phyloP scores from a whole-genome alignment of 1,140 invertebrate species.

The Drosophila sp. region DNA sequence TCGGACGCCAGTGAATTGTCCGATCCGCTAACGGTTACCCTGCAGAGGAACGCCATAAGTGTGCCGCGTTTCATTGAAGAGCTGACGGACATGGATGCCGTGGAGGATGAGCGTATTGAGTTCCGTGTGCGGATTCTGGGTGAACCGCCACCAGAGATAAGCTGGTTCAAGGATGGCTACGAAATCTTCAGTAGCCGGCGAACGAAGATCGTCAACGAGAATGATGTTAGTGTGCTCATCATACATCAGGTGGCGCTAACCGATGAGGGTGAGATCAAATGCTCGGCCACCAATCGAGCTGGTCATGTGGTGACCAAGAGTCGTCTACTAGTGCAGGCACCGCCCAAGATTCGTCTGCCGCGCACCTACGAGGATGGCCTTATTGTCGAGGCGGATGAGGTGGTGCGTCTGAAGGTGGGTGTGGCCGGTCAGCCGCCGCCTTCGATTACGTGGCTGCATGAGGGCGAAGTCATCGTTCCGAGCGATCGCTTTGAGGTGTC shows the following conservation, averaged over 20 bases:
- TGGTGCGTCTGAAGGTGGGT: conserved; percentile 94
- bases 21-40: conserved; percentile 90
- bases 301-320: conserved; percentile 92
- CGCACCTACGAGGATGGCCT: conserved; percentile 94
- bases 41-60: conserved; percentile 88
- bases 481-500: conserved; percentile 89
- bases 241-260: conserved; percentile 91
- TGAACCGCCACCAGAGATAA: conserved; percentile 92
- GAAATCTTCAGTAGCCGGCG: conserved; percentile 93
- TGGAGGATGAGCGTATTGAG: conserved; percentile 93
- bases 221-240: conserved; percentile 91
- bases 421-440: conserved; percentile 95
- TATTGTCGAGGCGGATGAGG: conserved; percentile 94
- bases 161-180: conserved; percentile 97
- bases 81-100: conserved; percentile 87
- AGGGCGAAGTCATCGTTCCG: conserved; percentile 89
- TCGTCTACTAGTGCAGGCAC: conserved; percentile 90
- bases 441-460: conserved; percentile 93
- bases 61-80: conserved; percentile 89
- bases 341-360: conserved; percentile 91
- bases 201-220: conserved; percentile 91
- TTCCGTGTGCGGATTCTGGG: conserved; percentile 93
- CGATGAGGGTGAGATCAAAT: conserved; percentile 95
- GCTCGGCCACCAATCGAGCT: conserved; percentile 92
- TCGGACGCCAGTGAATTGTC: conserved; percentile 92